Percentiles rank a stretch among this genome's conserved stretches.
Evolutionary conservation across 2,888 invertebrate genomes (phyloP).

Genomic region (Neoascia interrupta): DNA sequence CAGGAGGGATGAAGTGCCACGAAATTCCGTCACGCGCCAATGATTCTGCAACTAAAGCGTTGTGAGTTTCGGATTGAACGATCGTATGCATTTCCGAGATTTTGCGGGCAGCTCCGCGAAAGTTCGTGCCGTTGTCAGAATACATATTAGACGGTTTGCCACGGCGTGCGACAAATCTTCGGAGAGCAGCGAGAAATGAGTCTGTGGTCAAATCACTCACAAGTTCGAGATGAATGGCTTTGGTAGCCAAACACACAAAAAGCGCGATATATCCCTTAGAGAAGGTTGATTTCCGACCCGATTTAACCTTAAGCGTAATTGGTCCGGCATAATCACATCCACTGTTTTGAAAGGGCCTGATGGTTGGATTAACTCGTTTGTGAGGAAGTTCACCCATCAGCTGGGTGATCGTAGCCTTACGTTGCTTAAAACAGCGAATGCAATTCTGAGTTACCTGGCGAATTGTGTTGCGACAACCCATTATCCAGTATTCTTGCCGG

Average conservation of each 20-base stretch:
- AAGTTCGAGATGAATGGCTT: slow-evolving; percentile 37
- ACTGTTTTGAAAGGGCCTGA: slow-evolving; percentile 24
- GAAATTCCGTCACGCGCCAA: slow-evolving; percentile 38
- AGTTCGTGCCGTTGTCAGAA: too few relatives aligned
- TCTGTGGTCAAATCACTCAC: slow-evolving; percentile 46
- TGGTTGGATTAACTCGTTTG: slow-evolving; percentile 1
- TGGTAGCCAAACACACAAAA: slow-evolving; percentile 29
- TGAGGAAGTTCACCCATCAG: too few relatives aligned
- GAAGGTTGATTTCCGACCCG: too few relatives aligned
- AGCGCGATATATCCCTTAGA: slow-evolving; percentile 20
- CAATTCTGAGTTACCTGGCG: slow-evolving; percentile 11
- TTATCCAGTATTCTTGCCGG: slow-evolving; percentile 36
- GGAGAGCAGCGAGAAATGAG: too few relatives aligned
- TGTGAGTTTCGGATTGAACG: slow-evolving; percentile 1
- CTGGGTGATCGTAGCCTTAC: not conserved
- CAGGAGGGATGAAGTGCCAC: slow-evolving; percentile 57
- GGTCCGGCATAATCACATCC: slow-evolving; percentile 50
- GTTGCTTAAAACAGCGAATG: slow-evolving; percentile 4
- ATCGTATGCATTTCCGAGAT: slow-evolving; percentile 35
- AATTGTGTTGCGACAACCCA: slow-evolving; percentile 20
- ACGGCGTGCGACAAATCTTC: slow-evolving; percentile 27
- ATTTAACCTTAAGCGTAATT: slow-evolving; percentile 8
- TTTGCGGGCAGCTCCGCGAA: slow-evolving; percentile 34
- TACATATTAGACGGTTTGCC: slow-evolving; percentile 39
- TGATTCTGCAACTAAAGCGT: slow-evolving; percentile 24